phyloP scores from a whole-genome alignment of 2,113 vertebrate genomes.

The Mesoclemmys tuberculata region DNA sequence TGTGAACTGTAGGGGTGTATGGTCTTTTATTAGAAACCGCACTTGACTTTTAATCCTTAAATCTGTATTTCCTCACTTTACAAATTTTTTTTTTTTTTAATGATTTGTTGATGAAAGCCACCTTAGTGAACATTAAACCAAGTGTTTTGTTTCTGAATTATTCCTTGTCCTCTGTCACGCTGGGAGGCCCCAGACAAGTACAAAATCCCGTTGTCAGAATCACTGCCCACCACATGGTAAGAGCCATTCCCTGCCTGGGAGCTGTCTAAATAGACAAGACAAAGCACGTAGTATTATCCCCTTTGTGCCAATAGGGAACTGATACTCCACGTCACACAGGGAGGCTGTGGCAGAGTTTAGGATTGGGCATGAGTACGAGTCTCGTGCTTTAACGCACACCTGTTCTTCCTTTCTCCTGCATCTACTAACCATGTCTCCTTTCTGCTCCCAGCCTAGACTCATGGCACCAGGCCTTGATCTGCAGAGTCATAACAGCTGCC shows the following conservation, averaged over 20 bases:
- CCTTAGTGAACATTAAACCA: background rate
- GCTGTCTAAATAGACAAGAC: background rate
- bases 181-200: background rate
- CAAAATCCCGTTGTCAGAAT: background rate
- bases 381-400: background rate
- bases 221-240: background rate
- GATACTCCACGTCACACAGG: background rate
- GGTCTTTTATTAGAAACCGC: background rate
- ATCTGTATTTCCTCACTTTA: background rate
- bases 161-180: background rate
- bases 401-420: background rate
- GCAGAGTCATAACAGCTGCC: fast-evolving
- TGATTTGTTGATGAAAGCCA: background rate
- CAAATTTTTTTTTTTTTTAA: background rate
- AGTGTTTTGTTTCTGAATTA: background rate
- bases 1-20: background rate
- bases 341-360: background rate
- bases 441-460: background rate
- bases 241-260: background rate
- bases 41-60: background rate
- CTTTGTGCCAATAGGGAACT: background rate
- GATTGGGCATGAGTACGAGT: background rate
- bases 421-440: background rate
- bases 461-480: fast-evolving
- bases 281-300: background rate